Base-by-base conservation (phyloP, 2,888 invertebrate species). In the Hirtodrosophila trivittata region DNA sequence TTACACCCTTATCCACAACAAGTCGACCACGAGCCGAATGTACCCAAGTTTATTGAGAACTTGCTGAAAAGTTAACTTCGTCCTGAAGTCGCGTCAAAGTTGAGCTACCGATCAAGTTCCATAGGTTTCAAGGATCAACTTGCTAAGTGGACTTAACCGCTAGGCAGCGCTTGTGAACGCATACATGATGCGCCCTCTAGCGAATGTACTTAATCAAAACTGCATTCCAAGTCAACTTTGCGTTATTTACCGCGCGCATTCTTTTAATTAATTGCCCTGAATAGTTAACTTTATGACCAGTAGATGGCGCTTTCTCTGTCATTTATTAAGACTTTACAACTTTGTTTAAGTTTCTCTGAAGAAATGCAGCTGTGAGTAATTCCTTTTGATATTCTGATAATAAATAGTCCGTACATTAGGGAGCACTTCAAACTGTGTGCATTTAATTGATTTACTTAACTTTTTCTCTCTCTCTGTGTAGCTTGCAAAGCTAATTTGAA, bases 41-140 rank as follows among this genome's bases (percentile, higher is more conserved):
- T 42, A 49, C 49, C 50, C 49, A 54, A 66, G 67, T 72, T 70
- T 63, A 70, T 55, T 58, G 64, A 30, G 41, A 72, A 72, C 64
- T 72, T 67, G 58, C 47, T 38, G 13, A 64, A 72, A 67, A 64
- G 54, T 71, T 72, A 47, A 67, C 57, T 67, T 47, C 63, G 42
- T 50, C 26, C 41, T 46, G 32, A 55, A 46, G 63, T 54, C 52
- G 28, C 62, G 13, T 16, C 41, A 63, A 69, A 58, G 45, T 69
- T 58, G 32, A 26, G 54, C 35, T 46, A 37, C 39, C 50, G 72
- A 72, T 72, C 72, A 72, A 57, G 63, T 63, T 67, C 13, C 45
- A 28, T 37, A 25, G 62, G 51, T 66, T 43, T 1, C 25, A 25
- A 33, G 66, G 56, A 70, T 71, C 56, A 57, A 71, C 46, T 62